Evolutionary conservation across 2,797 vertebrate species (phyloP).

Genomic region (Leuciscus waleckii): DNA sequence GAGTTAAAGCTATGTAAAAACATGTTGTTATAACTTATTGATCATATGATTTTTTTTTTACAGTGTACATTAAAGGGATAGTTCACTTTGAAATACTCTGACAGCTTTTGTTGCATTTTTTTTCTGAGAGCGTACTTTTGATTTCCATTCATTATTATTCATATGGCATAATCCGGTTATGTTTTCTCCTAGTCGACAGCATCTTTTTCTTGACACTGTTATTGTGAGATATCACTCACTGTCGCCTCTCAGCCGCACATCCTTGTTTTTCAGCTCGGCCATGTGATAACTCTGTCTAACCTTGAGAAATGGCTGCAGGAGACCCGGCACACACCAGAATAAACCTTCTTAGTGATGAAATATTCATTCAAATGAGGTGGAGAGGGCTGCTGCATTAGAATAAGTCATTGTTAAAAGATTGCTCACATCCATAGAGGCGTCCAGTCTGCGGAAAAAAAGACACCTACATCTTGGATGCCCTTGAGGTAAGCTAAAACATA

Average conservation of each 20-base stretch:
- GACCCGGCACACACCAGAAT: constrained; percentile 32
- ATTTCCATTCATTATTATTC: constrained; percentile 4
- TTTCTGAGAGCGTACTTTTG: not conserved
- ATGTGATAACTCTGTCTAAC: constrained; percentile 43
- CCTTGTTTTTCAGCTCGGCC: constrained; percentile 34
- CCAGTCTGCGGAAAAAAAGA: too few relatives aligned
- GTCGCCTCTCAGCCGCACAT: constrained; percentile 2
- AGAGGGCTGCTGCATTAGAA: constrained; percentile 74
- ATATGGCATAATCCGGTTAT: not conserved
- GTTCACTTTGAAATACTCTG: too few relatives aligned
- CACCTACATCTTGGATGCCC: too few relatives aligned
- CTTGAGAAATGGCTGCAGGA: constrained; percentile 37
- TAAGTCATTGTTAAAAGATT: constrained; percentile 75
- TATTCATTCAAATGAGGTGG: constrained; percentile 75
- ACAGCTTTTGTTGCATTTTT: too few relatives aligned
- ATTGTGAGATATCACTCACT: constrained; percentile 24
- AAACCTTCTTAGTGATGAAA: constrained; percentile 63
- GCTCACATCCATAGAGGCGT: constrained; percentile 75
- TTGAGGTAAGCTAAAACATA: too few relatives aligned
- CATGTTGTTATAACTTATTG: too few relatives aligned
- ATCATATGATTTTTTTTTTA: too few relatives aligned
- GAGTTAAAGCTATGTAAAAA: too few relatives aligned
- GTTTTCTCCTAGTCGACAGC: constrained; percentile 30
- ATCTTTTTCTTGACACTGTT: constrained; percentile 17
- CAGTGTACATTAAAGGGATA: not conserved